Evolutionary conservation across 2,113 vertebrate genomes (phyloP).

Genomic region (Coptodon rendalli): DNA sequence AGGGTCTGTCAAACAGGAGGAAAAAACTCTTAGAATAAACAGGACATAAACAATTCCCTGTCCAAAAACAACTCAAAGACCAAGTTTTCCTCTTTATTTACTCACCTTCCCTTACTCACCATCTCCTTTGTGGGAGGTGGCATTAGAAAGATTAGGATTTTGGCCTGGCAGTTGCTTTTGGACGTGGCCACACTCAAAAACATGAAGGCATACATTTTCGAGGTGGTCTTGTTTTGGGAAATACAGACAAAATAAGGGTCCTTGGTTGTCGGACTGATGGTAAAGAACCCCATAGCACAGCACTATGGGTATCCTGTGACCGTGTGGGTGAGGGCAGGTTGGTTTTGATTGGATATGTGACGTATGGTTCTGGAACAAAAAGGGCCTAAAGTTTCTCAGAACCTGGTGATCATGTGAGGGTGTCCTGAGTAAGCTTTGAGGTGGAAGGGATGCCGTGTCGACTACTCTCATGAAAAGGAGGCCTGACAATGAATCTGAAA

Average conservation of each 20-base stretch:
- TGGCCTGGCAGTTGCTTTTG: slow-evolving; percentile 51
- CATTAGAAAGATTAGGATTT: not conserved
- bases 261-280: slow-evolving; percentile 31
- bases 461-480: not conserved
- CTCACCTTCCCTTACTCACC: not conserved
- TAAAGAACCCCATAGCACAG: slow-evolving; percentile 31
- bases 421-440: not conserved
- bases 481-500: not conserved
- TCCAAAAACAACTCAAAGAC: slow-evolving; percentile 54
- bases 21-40: slow-evolving; percentile 12
- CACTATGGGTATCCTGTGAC: slow-evolving; percentile 23
- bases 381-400: not conserved
- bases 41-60: not conserved
- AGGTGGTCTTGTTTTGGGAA: slow-evolving; percentile 69
- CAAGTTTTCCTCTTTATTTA: not conserved
- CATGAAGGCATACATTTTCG: slow-evolving; percentile 53
- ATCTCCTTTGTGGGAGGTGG: not conserved
- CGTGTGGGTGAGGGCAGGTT: slow-evolving; percentile 5
- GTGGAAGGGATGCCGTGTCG: not conserved
- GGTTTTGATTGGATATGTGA: slow-evolving; percentile 13
- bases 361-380: slow-evolving; percentile 21
- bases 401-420: slow-evolving; percentile 16
- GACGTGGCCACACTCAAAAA: slow-evolving; percentile 51
- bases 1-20: slow-evolving; percentile 12
- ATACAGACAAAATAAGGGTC: slow-evolving; percentile 68